Conservation (phyloP, 1,140 invertebrate species). For the Drosophila trapezifrons region DNA sequence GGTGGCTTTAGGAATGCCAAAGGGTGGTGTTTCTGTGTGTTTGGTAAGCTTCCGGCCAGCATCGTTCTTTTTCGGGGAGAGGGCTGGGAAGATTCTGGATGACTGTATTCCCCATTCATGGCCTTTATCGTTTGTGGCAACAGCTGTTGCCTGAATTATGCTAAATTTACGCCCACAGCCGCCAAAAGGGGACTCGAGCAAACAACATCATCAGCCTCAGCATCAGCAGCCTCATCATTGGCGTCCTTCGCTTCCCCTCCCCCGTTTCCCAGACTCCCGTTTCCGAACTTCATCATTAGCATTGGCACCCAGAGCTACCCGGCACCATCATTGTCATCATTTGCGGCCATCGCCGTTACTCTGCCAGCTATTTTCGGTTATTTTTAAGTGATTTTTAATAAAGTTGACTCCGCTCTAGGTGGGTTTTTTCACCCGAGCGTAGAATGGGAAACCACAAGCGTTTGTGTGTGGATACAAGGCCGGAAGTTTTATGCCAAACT, state of each 20-base stretch:
- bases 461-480: constrained; percentile 20
- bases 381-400: constrained; percentile 83
- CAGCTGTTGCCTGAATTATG: constrained; percentile 82
- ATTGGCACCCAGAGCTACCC: constrained; percentile 13
- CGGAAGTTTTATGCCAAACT: constrained; percentile 62
- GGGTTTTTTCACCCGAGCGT: constrained; percentile 8
- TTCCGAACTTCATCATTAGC: constrained; percentile 46
- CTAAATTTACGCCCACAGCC: constrained; percentile 77
- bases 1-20: constrained; percentile 28
- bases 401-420: constrained; percentile 59
- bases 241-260: constrained; percentile 7
- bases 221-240: constrained; percentile 10
- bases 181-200: constrained; percentile 44
- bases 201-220: constrained; percentile 49
- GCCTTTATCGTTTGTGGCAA: constrained; percentile 81
- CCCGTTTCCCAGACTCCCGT: not conserved
- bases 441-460: constrained; percentile 41
- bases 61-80: constrained; percentile 16
- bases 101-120: constrained; percentile 74
- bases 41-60: constrained; percentile 50
- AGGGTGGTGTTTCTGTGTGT: constrained; percentile 23
- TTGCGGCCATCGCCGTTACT: constrained; percentile 43
- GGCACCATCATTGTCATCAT: constrained; percentile 44
- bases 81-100: constrained; percentile 17
- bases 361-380: constrained; percentile 73